Percentiles rank a stretch among this genome's conserved stretches.
These are phyloP conservation scores for Megaceryle alcyon DNA, from an alignment of 2,797 vertebrate species.

Conservation along the genomic window DNA sequence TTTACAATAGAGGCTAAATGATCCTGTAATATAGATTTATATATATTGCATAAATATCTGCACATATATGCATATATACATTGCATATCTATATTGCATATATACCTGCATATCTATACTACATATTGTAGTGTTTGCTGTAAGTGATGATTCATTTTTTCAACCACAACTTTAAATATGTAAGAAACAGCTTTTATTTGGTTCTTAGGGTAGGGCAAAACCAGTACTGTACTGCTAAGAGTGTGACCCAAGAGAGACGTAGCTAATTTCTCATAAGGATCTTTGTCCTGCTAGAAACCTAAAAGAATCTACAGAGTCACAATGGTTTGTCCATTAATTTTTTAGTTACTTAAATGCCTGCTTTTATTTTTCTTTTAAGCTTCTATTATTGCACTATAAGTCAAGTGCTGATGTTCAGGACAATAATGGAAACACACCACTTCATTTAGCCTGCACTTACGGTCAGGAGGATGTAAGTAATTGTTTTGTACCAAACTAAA, in stretches of 20 bases:
- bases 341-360: conserved; percentile 11
- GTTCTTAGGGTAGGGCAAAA: neutral
- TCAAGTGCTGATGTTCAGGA: conserved; percentile 89
- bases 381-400: conserved; percentile 94
- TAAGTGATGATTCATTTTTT: neutral
- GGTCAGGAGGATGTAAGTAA: conserved; percentile 95
- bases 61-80: too few relatives aligned
- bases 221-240: neutral
- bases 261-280: neutral
- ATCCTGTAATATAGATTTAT: too few relatives aligned
- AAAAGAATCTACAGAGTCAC: neutral
- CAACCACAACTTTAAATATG: neutral
- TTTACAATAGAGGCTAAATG: neutral
- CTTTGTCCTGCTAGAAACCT: conserved; percentile 6
- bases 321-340: neutral
- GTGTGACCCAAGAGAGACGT: neutral
- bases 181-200: neutral
- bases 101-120: too few relatives aligned
- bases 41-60: too few relatives aligned
- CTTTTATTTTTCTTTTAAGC: conserved; percentile 74
- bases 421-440: conserved; percentile 91
- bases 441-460: conserved; percentile 94
- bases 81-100: too few relatives aligned
- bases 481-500: conserved; percentile 27
- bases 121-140: neutral